A percentile compares a stretch with the other conserved stretches of the same genome.
These are phyloP conservation scores for Mizuhopecten yessoensis DNA, from an alignment of 1,140 invertebrate species.

Conservation along the genomic window DNA sequence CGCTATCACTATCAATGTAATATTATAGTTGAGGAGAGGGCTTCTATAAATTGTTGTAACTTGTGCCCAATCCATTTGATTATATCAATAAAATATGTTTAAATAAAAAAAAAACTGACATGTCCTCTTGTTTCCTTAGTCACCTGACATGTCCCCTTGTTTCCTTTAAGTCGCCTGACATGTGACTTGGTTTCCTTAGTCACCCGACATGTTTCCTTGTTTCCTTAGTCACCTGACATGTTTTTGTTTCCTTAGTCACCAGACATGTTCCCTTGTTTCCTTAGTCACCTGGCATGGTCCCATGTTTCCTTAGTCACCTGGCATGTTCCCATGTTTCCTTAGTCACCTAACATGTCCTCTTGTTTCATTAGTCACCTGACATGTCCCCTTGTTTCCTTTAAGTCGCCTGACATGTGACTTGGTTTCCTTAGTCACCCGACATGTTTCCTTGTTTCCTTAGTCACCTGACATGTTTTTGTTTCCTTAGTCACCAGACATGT, in stretches of 20 bases:
- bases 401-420: too few relatives aligned
- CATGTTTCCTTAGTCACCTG: neutral
- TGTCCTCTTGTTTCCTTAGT: neutral
- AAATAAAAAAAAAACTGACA: too few relatives aligned
- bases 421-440: too few relatives aligned
- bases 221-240: neutral
- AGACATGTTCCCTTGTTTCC: neutral
- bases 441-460: neutral
- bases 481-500: neutral
- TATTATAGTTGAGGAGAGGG: too few relatives aligned
- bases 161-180: neutral
- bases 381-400: too few relatives aligned
- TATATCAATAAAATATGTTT: too few relatives aligned
- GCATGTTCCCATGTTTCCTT: neutral
- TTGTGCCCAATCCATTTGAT: too few relatives aligned
- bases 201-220: neutral
- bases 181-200: too few relatives aligned
- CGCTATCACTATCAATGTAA: too few relatives aligned
- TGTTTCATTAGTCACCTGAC: too few relatives aligned
- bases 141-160: neutral
- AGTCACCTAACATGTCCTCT: neutral
- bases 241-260: neutral
- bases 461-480: neutral
- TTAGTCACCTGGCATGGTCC: neutral
- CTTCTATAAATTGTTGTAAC: too few relatives aligned